Base-by-base conservation (phyloP, 2,113 vertebrate genomes). In the Octodon degus region DNA sequence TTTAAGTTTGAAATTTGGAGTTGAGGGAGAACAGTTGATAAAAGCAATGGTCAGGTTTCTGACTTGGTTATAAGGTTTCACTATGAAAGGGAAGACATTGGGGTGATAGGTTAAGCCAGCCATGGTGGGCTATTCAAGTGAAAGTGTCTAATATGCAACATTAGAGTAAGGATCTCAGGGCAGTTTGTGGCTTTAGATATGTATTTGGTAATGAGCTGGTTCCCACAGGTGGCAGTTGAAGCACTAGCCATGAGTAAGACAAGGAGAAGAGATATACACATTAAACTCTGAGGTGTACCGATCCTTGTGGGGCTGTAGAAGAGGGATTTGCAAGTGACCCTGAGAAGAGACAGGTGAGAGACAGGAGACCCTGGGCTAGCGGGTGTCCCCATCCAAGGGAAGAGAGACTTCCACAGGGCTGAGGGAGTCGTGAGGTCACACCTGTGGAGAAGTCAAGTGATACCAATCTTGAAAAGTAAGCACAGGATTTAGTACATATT, bases 41-140 rank as follows among this genome's bases (percentile, higher is more conserved):
- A 89, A 84, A 88, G 27, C 77, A 92, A 76, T 17, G 19, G 37
- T 79, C 16, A 25, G 24, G 8, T 91, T 96, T 91, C 68, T 89
- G 47, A 83, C 22, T 67, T 90, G 17, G 40, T 50, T 89, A 19
- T 58, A 86, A 82, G 60, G 17, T 77, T 77, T 88, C 25, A 65
- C 34, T 72, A 20, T 43, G n/a, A 70, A 27, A 85, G 40, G 34
- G 32, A 85, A 80, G 40, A 63, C 55, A 70, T 43, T 14, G 12
- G 3, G 22, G n/a, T 8, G 37, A 80, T 80, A 79, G 88, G 37
- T 43, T 86, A 43, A 90, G 13, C 47, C 55, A 91, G 55, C 74
- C 17, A 37, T 58, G 24, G 89, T 80, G 47, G 7, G 32, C 86
- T 53, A 58, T 74, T 96, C 77, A 90, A 53, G 34, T 67, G 40